Conservation (phyloP, 2,113 vertebrate species). For the Tamias sibiricus region DNA sequence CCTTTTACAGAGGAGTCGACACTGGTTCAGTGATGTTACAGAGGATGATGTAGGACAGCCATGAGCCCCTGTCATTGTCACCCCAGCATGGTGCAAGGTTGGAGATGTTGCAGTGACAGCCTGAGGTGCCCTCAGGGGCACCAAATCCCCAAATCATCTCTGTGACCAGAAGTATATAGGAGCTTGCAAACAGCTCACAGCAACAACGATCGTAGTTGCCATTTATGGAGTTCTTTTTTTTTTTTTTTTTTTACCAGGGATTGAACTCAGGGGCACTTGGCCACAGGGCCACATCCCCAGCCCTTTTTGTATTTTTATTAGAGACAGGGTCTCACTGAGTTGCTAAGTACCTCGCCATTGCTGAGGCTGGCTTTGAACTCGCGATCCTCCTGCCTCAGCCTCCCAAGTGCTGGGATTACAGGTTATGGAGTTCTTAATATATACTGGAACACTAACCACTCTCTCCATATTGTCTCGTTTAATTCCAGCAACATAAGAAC, state of each 20-base stretch:
- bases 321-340: too few species aligned
- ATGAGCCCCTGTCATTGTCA: neutral
- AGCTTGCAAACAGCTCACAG: neutral
- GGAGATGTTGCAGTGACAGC: slow-evolving; percentile 38
- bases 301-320: too few species aligned
- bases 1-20: neutral
- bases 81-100: neutral
- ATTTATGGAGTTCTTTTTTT: neutral
- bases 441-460: neutral
- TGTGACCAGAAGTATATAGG: neutral
- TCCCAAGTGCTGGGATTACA: too few species aligned
- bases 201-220: neutral
- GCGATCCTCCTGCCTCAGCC: too few species aligned
- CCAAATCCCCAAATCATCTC: neutral
- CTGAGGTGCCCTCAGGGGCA: neutral
- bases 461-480: neutral
- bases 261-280: too few species aligned
- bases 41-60: neutral
- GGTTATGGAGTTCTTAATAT: neutral
- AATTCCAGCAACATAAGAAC: neutral
- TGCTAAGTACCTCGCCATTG: too few species aligned
- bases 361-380: too few species aligned
- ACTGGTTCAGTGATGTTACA: neutral
- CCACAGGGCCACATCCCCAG: too few species aligned
- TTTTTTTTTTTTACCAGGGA: too few species aligned